Evolutionary conservation across 1,140 invertebrate species (phyloP).

Genomic region (Phenacoccus solenopsis): DNA sequence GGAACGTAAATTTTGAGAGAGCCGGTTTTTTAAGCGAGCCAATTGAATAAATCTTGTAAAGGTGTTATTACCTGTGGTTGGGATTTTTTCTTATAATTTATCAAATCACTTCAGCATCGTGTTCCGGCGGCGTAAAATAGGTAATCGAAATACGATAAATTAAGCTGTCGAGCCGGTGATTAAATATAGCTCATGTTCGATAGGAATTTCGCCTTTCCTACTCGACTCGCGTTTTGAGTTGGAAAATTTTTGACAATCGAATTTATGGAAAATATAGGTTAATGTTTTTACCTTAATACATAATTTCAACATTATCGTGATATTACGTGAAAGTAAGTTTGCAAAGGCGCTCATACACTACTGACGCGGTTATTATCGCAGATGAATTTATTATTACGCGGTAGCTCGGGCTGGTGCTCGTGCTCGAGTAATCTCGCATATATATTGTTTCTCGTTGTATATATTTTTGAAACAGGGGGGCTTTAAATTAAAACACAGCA

Average conservation of each 20-base stretch:
- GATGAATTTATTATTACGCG: background rate
- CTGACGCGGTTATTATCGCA: background rate
- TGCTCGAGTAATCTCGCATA: too few species aligned
- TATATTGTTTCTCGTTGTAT: too few species aligned
- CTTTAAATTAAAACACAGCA: too few species aligned
- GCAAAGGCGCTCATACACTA: background rate
- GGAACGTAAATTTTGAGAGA: too few species aligned
- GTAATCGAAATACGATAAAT: background rate
- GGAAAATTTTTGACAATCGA: background rate
- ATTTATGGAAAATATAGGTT: background rate
- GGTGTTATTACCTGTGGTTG: too few species aligned
- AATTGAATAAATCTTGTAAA: too few species aligned
- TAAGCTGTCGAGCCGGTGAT: background rate
- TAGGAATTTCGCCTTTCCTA: too few species aligned
- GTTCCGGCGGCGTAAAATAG: too few species aligned
- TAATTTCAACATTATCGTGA: background rate
- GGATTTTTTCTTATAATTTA: too few species aligned
- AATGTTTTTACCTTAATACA: background rate
- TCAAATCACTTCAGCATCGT: too few species aligned
- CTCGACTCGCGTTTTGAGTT: background rate
- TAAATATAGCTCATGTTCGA: background rate
- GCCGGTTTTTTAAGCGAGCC: too few species aligned
- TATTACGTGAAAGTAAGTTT: background rate
- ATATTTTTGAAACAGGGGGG: too few species aligned
- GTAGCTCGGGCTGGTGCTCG: background rate